Evolutionary conservation across 2,888 invertebrate genomes (phyloP).

Genomic region (Hemistola chrysoprasaria): DNA sequence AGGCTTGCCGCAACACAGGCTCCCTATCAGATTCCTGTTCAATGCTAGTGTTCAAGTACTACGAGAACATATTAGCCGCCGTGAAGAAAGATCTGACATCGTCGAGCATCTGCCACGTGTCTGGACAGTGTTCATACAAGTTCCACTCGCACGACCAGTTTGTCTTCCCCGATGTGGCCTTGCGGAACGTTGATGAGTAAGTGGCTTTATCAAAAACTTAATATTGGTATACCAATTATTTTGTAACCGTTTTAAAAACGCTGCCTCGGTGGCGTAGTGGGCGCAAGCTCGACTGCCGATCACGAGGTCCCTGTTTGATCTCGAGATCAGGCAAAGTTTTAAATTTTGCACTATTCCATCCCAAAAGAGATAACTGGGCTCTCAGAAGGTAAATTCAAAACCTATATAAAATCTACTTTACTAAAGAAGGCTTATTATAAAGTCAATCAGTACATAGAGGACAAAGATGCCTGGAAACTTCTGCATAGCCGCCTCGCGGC

Average conservation of each 20-base stretch:
- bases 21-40: slow-evolving; percentile 91
- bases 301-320: no score
- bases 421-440: no score
- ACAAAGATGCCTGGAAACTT: no score
- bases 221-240: background rate
- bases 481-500: no score
- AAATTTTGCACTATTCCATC: no score
- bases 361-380: no score
- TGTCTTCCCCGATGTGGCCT: slow-evolving; percentile 79
- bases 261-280: no score
- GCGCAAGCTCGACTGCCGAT: no score
- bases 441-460: no score
- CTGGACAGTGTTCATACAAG: slow-evolving; percentile 87
- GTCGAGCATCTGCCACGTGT: slow-evolving; percentile 87
- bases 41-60: slow-evolving; percentile 87
- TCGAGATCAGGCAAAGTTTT: no score
- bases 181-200: slow-evolving; percentile 79
- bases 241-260: slow-evolving; percentile 47
- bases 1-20: slow-evolving; percentile 85
- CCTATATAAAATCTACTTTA: no score
- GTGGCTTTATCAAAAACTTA: slow-evolving; percentile 26
- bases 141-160: slow-evolving; percentile 85
- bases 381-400: no score
- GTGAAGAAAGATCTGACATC: slow-evolving; percentile 84
- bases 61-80: slow-evolving; percentile 86